phyloP scores from a whole-genome alignment of 2,113 vertebrate species.

The Carettochelys insculpta region DNA sequence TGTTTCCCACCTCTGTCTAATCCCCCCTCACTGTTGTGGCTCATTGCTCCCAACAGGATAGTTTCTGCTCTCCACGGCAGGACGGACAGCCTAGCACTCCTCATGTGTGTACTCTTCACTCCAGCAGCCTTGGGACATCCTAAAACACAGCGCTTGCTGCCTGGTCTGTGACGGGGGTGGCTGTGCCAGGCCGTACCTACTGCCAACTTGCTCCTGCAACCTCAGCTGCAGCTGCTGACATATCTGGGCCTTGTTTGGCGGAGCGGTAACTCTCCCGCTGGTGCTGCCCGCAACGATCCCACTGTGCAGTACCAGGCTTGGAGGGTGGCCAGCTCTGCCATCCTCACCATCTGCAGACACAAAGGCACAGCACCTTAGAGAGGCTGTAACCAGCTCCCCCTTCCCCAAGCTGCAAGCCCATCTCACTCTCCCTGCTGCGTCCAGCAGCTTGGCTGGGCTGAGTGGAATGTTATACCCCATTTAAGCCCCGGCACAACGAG shows the following conservation, averaged over 20 bases:
- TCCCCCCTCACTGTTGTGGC: background rate
- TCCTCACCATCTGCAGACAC: conserved; percentile 76
- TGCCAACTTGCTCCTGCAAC: conserved; percentile 80
- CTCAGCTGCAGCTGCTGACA: conserved; percentile 77
- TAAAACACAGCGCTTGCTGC: background rate
- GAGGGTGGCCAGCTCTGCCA: conserved; percentile 51
- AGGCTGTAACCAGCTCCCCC: background rate
- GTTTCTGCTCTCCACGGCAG: background rate
- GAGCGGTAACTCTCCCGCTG: background rate
- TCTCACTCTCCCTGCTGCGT: background rate
- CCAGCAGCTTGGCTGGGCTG: background rate
- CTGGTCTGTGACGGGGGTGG: background rate
- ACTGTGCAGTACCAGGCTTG: background rate
- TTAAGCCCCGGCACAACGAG: background rate
- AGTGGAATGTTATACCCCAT: background rate
- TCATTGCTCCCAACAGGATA: background rate
- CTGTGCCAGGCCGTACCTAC: conserved; percentile 58
- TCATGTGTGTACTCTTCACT: background rate
- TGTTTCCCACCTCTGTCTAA: too few relatives aligned
- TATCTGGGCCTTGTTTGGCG: background rate
- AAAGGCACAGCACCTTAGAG: background rate
- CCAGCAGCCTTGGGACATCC: rapidly evolving
- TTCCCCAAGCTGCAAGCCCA: background rate
- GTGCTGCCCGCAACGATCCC: background rate
- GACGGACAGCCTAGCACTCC: background rate